These are phyloP conservation scores for Alces alces DNA, from an alignment of 2,113 vertebrate genomes.

Conservation along the genomic window DNA sequence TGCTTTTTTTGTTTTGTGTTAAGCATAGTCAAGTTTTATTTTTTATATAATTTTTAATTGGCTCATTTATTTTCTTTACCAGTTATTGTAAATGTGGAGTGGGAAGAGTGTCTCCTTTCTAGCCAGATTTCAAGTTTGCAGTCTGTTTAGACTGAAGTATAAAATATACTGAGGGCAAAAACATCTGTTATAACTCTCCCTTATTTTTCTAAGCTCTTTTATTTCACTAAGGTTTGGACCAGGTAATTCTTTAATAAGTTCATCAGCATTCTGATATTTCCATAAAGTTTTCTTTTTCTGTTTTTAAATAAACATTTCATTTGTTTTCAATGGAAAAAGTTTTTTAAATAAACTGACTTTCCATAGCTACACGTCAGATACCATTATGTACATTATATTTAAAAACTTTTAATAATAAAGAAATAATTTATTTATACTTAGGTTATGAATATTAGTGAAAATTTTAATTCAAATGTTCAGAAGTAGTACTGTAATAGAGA, in stretches of 20 bases:
- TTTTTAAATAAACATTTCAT: neutral
- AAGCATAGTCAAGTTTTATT: neutral
- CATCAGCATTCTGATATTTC: neutral
- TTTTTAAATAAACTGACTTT: neutral
- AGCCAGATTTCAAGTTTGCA: neutral
- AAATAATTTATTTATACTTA: neutral
- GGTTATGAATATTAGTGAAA: neutral
- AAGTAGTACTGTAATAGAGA: neutral
- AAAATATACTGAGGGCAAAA: neutral
- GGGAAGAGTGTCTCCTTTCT: neutral
- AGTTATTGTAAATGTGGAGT: neutral
- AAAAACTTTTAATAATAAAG: neutral
- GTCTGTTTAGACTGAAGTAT: neutral
- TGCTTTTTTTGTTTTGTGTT: neutral
- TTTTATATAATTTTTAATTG: neutral
- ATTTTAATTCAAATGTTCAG: neutral
- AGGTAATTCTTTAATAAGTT: neutral
- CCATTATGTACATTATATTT: neutral
- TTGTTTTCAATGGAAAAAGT: neutral
- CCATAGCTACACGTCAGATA: neutral
- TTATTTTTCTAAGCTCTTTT: neutral
- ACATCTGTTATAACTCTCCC: neutral
- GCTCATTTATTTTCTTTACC: neutral
- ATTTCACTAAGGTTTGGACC: neutral
- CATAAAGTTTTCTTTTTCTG: neutral